Evolutionary conservation across 1,140 invertebrate species (phyloP).

Genomic region (Babylonia areolata): DNA sequence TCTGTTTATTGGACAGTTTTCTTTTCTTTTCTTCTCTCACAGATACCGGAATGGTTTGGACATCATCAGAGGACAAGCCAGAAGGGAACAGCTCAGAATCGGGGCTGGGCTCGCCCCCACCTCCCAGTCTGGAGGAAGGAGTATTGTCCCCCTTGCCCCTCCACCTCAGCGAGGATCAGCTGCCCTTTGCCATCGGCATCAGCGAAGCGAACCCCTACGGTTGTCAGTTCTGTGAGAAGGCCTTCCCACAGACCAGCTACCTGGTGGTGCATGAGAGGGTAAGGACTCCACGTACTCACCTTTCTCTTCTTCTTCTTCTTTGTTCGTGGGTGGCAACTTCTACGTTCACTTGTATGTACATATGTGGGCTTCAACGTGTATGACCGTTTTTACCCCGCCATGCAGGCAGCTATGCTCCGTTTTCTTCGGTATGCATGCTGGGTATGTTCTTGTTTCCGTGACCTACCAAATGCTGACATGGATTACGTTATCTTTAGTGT

Average conservation of each 20-base stretch:
- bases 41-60: background rate
- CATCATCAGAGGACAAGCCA: constrained; percentile 18
- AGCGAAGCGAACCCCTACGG: constrained; percentile 88
- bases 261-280: constrained; percentile 96
- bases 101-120: constrained; percentile 44
- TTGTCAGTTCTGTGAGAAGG: constrained; percentile 93
- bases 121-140: constrained; percentile 34
- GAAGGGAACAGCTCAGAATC: constrained; percentile 41
- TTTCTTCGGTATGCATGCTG: no score
- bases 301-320: no score
- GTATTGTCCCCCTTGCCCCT: constrained; percentile 43
- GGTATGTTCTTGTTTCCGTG: no score
- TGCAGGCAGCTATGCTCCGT: no score
- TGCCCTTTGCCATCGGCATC: constrained; percentile 82
- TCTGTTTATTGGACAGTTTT: no score
- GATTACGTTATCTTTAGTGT: no score
- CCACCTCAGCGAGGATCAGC: constrained; percentile 73
- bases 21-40: no score
- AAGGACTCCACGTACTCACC: constrained; percentile 55
- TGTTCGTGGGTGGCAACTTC: no score
- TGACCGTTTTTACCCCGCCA: no score
- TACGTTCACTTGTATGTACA: no score
- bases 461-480: no score
- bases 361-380: no score
- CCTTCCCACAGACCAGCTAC: constrained; percentile 89